Percentiles rank a stretch among this genome's conserved stretches.
Conservation (phyloP, 2,797 vertebrate genomes). For the Kryptopterus vitreolus region DNA sequence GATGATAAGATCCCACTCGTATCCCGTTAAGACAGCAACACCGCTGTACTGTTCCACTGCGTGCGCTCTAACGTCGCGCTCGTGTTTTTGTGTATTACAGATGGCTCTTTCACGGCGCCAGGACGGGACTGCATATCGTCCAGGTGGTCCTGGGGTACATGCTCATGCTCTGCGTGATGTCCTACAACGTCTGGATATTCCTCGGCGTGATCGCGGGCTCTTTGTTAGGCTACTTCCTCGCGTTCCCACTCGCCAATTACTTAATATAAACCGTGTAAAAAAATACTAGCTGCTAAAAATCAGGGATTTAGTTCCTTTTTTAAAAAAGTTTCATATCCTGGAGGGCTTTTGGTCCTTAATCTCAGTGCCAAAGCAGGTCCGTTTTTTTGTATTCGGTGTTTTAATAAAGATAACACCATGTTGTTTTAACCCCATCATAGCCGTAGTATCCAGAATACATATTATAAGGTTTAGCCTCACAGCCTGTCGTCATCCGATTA, state of each 20-base stretch:
- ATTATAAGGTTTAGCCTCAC: too few species aligned
- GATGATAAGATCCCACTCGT: neutral
- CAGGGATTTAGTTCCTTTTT: slow-evolving; percentile 22
- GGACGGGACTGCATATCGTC: slow-evolving; percentile 81
- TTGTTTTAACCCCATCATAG: neutral
- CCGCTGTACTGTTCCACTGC: neutral
- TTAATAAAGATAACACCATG: neutral
- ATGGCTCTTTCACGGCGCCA: slow-evolving; percentile 75
- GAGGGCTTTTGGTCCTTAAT: too few species aligned
- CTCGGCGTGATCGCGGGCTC: slow-evolving; percentile 84
- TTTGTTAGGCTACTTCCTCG: slow-evolving; percentile 83
- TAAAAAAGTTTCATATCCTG: too few species aligned
- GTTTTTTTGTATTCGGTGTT: neutral
- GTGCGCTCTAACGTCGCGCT: neutral
- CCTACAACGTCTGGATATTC: slow-evolving; percentile 96
- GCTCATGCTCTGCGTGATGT: slow-evolving; percentile 95
- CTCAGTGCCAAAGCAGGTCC: neutral
- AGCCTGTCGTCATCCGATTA: neutral
- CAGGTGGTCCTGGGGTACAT: slow-evolving; percentile 91
- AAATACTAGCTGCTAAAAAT: slow-evolving; percentile 3
- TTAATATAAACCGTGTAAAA: neutral
- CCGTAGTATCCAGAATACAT: neutral
- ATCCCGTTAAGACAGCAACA: neutral
- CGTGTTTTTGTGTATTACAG: slow-evolving; percentile 64
- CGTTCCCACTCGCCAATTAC: slow-evolving; percentile 78